phyloP scores from a whole-genome alignment of 2,888 invertebrate genomes.

The Octodonta nipae region DNA sequence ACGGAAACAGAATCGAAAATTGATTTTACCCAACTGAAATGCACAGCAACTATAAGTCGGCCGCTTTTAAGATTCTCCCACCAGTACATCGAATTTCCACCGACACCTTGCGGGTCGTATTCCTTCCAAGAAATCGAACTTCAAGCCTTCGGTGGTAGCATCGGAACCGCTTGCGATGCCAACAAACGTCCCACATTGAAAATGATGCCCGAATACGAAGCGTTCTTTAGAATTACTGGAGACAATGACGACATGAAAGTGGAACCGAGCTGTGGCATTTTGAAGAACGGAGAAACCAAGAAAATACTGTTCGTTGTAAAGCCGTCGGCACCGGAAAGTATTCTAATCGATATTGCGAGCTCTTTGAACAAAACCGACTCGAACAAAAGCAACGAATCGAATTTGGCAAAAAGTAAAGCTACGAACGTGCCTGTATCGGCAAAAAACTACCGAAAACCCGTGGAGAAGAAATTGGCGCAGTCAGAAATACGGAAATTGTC shows the following conservation, averaged over 20 bases:
- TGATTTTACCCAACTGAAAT: conserved; percentile 5
- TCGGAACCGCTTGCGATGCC: conserved; percentile 6
- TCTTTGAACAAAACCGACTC: conserved; percentile 17
- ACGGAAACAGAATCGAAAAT: no score
- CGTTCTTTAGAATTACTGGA: conserved; percentile 14
- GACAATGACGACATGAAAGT: conserved; percentile 14
- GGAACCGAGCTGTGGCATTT: conserved; percentile 18
- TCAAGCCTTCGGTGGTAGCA: conserved; percentile 9
- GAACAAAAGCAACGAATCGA: conserved; percentile 13
- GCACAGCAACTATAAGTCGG: conserved; percentile 10
- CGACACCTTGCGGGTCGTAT: conserved; percentile 18
- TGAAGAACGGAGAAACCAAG: conserved; percentile 16
- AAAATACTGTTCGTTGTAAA: conserved; percentile 15
- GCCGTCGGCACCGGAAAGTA: conserved; percentile 14
- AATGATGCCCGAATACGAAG: conserved; percentile 11
- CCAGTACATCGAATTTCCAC: conserved; percentile 17
- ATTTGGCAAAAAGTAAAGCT: conserved; percentile 9
- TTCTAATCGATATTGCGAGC: conserved; percentile 14
- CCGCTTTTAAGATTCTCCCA: conserved; percentile 17
- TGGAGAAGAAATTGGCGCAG: no score
- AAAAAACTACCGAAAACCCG: no score
- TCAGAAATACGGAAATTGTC: no score
- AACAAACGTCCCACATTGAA: conserved; percentile 8
- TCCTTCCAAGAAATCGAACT: conserved; percentile 14
- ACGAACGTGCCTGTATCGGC: neutral